Evolutionary conservation across 2,113 vertebrate genomes (phyloP).

Genomic region (Donacobius atricapilla): DNA sequence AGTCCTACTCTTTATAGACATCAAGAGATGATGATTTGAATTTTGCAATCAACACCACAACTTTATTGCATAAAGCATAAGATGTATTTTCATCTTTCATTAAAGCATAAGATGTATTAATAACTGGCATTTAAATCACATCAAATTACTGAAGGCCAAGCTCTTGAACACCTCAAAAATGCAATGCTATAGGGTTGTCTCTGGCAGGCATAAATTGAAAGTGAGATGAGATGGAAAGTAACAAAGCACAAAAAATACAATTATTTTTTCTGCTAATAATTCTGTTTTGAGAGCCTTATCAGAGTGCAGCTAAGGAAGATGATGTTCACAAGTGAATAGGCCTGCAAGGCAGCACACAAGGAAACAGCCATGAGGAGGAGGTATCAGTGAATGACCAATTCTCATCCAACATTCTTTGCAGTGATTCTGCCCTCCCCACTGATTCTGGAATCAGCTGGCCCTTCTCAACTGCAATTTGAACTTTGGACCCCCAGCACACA

Average conservation of each 20-base stretch:
- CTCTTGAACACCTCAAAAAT: not conserved
- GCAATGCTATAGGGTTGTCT: not conserved
- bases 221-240: not conserved
- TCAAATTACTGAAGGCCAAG: not conserved
- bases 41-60: not conserved
- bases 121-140: not conserved
- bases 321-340: not conserved
- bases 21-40: fast-evolving
- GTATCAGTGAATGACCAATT: not conserved
- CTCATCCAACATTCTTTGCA: not conserved
- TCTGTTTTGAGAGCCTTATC: not conserved
- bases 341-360: not conserved
- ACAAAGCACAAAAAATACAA: not conserved
- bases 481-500: not conserved
- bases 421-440: not conserved
- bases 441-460: not conserved
- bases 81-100: not conserved
- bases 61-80: not conserved
- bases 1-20: no score
- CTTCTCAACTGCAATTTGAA: not conserved
- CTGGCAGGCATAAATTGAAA: not conserved
- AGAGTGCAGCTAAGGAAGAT: not conserved
- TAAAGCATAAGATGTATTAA: not conserved
- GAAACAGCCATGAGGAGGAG: not conserved
- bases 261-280: not conserved